These are phyloP conservation scores for Ichneumon xanthorius DNA, from an alignment of 2,888 invertebrate genomes.

Conservation along the genomic window DNA sequence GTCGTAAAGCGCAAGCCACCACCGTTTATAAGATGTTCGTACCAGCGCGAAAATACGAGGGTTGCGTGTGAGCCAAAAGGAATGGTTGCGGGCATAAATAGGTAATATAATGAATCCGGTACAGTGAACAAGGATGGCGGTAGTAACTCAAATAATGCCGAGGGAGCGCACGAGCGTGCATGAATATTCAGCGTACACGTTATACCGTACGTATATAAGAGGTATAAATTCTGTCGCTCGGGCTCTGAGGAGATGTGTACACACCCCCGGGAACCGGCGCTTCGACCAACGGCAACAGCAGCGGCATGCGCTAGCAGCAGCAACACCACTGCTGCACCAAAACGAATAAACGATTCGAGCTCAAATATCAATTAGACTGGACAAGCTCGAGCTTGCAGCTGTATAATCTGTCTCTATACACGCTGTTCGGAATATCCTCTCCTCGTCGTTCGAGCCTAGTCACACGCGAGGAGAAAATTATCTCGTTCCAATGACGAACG, in stretches of 20 bases:
- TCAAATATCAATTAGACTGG: constrained; percentile 73
- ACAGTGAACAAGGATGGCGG: constrained; percentile 69
- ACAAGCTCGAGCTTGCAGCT: constrained; percentile 46
- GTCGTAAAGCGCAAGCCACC: neutral
- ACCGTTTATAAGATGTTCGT: constrained; percentile 12
- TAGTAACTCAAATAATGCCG: constrained; percentile 66
- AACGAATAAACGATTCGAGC: constrained; percentile 68
- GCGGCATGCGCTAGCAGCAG: neutral
- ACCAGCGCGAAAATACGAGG: constrained; percentile 67
- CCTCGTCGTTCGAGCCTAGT: neutral
- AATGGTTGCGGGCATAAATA: constrained; percentile 75
- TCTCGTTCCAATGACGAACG: constrained; percentile 35
- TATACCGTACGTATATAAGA: constrained; percentile 33
- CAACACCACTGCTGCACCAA: constrained; percentile 4
- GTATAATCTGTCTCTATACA: constrained; percentile 14
- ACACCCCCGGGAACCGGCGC: constrained; percentile 44
- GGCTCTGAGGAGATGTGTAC: constrained; percentile 22
- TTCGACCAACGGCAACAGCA: constrained; percentile 12
- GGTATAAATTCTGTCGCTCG: constrained; percentile 70
- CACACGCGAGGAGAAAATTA: constrained; percentile 23
- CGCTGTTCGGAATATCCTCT: constrained; percentile 16
- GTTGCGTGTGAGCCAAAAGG: constrained; percentile 70
- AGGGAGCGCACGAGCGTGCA: constrained; percentile 62
- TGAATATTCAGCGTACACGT: constrained; percentile 75
- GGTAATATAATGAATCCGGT: constrained; percentile 71